Evolutionary conservation across 2,888 invertebrate species (phyloP), one percentile per base, ranked within the genome.

Genomic region (Clusia tigrina): DNA sequence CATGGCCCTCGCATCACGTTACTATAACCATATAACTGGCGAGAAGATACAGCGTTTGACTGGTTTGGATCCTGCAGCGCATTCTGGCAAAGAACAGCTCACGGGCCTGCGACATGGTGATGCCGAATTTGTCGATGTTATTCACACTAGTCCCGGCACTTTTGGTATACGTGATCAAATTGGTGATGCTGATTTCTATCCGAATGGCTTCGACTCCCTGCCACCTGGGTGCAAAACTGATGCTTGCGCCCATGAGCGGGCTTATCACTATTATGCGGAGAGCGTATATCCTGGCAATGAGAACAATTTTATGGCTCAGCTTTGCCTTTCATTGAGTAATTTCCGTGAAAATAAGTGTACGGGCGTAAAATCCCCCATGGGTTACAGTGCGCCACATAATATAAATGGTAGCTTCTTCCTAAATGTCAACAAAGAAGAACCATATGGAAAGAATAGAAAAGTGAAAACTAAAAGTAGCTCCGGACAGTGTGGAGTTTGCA

Each of bases 31-130:
- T 1, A 12, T 69, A 2, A 76, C 80, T 1, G 70, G 67, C 0
- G 76, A 73, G 66, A 20, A 59, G 26, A 56, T 83, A 32, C 66
- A 72, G 15, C 77, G 79, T 1, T 69, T 83, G 6, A 82, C 81
- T 1, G 83, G 81, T 1, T 63, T 83, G 42, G 83, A 83, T 74
- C 82, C 83, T 2, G 83, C 81, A 0, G 82, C 81, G 63, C 74
- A 78, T 60, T 74, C 76, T 51, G 78, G 75, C 37, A n/a, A n/a
- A n/a, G 69, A 76, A 58, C 60, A 61, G 3, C 62, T 79, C n/a
- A 63, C 70, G 0, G 79, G 79, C 1, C 37, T 81, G 10, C 62
- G 72, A 23, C 71, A 73, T 2, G 78, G 81, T 9, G 81, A 81
- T 73, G 81, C 81, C 17, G 63, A 65, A 0, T 80, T 78, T 57